Evolutionary conservation across 1,140 invertebrate genomes (phyloP).

Genomic region (Brachionus asplanchnoidis): DNA sequence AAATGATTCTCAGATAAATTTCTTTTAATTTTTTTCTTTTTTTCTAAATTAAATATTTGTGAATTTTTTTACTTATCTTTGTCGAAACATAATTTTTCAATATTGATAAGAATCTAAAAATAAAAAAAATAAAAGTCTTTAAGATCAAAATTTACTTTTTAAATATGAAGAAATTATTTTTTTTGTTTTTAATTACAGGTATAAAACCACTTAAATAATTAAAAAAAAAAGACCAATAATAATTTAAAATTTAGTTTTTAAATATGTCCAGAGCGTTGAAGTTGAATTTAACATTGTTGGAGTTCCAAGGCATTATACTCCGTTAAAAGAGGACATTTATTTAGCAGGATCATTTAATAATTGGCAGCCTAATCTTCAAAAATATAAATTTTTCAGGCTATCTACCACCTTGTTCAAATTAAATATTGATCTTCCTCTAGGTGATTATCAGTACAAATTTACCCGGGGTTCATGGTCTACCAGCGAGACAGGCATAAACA

Average conservation of each 20-base stretch:
- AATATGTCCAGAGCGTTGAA: neutral
- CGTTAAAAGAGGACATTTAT: slow-evolving; percentile 36
- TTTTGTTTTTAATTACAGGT: neutral
- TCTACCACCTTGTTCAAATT: neutral
- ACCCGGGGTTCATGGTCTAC: slow-evolving; percentile 17
- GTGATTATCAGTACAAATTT: slow-evolving; percentile 23
- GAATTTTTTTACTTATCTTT: neutral
- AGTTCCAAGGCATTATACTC: slow-evolving; percentile 33
- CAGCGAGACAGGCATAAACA: neutral
- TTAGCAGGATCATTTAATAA: slow-evolving; percentile 27
- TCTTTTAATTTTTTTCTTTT: neutral
- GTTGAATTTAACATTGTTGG: slow-evolving; percentile 10
- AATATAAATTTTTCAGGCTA: neutral
- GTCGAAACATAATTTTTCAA: neutral
- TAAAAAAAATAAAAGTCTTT: neutral
- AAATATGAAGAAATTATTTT: neutral
- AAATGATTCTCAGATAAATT: slow-evolving; percentile 39
- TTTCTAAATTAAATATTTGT: neutral
- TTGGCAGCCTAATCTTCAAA: neutral
- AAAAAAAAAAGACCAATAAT: neutral
- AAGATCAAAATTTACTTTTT: neutral
- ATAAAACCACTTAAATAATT: neutral
- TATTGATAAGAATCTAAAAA: neutral
- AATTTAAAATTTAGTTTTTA: neutral
- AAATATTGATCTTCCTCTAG: neutral